A percentile compares a stretch with the other conserved stretches of the same genome.
phyloP scores from a whole-genome alignment of 64 coral and sea anemone species.

The Pocillopora verrucosa region DNA sequence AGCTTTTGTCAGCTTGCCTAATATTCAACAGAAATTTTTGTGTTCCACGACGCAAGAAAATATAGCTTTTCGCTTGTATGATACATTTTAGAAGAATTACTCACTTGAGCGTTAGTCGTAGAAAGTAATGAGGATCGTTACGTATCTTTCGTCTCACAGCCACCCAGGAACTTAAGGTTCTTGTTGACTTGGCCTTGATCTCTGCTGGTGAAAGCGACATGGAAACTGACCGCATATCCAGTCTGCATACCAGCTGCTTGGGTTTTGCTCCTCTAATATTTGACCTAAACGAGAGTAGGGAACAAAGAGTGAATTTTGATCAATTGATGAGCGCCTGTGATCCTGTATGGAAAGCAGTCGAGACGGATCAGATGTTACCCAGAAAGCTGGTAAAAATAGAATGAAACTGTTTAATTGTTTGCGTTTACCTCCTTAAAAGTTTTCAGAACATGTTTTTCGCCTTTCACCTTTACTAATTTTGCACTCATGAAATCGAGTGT shows the following conservation, averaged over 20 bases:
- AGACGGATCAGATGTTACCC: conserved; percentile 43
- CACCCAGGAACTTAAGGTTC: conserved; percentile 63
- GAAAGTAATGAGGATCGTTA: not conserved
- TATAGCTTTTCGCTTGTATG: no score
- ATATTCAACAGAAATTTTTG: not conserved
- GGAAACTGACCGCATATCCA: conserved; percentile 72
- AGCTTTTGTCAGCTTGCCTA: no score
- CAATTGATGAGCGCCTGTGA: conserved; percentile 61
- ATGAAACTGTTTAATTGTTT: not conserved
- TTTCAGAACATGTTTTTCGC: no score
- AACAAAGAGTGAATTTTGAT: conserved; percentile 29
- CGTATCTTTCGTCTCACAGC: conserved; percentile 11
- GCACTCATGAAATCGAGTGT: no score
- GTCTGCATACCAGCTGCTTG: conserved; percentile 70
- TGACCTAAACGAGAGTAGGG: conserved; percentile 24
- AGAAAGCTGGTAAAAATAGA: conserved; percentile 58
- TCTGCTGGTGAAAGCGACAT: conserved; percentile 79
- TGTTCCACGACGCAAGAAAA: not conserved
- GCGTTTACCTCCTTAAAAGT: no score
- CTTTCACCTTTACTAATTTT: no score
- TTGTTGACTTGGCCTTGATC: conserved; percentile 85
- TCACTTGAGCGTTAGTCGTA: no score
- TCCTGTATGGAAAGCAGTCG: conserved; percentile 69
- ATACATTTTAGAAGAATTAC: no score
- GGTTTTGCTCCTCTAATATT: conserved; percentile 79